Percentiles rank a stretch among this genome's conserved stretches.
These are phyloP conservation scores for Beroe ovata DNA, from an alignment of 37 sponge, comb jelly and placozoan genomes.

Conservation along the genomic window DNA sequence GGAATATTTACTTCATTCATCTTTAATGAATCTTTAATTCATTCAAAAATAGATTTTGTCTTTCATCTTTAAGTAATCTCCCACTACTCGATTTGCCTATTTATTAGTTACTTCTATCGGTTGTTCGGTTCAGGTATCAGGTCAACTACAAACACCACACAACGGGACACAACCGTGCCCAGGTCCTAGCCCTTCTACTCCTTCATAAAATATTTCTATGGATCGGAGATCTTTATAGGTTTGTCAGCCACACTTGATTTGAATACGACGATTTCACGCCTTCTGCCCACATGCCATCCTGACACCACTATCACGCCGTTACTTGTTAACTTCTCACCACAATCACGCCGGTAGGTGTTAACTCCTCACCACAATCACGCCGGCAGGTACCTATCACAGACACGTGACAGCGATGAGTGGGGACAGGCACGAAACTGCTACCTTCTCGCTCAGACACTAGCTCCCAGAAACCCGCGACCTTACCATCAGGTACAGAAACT, in stretches of 20 bases:
- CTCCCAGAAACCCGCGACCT: slow-evolving; percentile 59
- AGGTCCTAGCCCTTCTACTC: slow-evolving; percentile 55
- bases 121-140: slow-evolving; percentile 16
- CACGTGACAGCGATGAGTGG: slow-evolving; percentile 55
- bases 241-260: neutral
- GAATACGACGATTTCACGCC: too few relatives aligned
- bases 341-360: too few relatives aligned
- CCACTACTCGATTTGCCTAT: too few relatives aligned
- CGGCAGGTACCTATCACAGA: slow-evolving; percentile 40
- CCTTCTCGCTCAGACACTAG: slow-evolving; percentile 55
- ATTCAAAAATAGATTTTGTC: too few relatives aligned
- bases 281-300: too few relatives aligned
- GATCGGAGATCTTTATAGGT: slow-evolving; percentile 58
- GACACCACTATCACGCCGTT: too few relatives aligned
- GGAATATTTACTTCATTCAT: too few relatives aligned
- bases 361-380: too few relatives aligned
- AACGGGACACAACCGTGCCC: slow-evolving; percentile 24
- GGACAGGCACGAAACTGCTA: slow-evolving; percentile 53
- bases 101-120: too few relatives aligned
- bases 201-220: slow-evolving; percentile 63
- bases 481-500: slow-evolving; percentile 31
- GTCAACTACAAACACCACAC: slow-evolving; percentile 65
- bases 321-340: too few relatives aligned
- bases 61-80: neutral
- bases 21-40: too few relatives aligned